Percentiles rank a stretch among this genome's conserved stretches.
phyloP scores from a whole-genome alignment of 2,888 invertebrate genomes.

The Dexiosoma caninum region DNA sequence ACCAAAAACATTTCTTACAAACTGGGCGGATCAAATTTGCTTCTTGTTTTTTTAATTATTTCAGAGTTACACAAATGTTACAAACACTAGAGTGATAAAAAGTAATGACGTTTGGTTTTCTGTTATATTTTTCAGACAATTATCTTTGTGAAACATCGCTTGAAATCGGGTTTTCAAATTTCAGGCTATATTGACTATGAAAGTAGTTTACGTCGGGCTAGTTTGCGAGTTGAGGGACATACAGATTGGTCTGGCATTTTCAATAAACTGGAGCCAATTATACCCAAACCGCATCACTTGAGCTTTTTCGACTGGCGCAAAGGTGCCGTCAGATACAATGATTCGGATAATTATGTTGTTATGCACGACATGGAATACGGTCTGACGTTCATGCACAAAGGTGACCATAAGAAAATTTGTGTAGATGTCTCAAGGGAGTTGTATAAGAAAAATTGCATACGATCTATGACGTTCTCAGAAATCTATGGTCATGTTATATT shows the following conservation, averaged over 20 bases:
- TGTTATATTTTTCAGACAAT: constrained; percentile 81
- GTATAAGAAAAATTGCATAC: constrained; percentile 84
- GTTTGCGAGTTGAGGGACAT: constrained; percentile 60
- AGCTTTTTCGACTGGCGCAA: constrained; percentile 86
- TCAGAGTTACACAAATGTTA: no score
- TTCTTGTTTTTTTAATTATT: no score
- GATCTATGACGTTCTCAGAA: constrained; percentile 82
- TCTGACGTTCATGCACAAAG: constrained; percentile 87
- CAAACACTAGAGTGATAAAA: no score
- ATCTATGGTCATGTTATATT: constrained; percentile 86
- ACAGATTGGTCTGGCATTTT: constrained; percentile 89
- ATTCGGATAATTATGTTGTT: constrained; percentile 88
- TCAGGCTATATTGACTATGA: constrained; percentile 91
- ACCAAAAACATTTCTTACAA: no score
- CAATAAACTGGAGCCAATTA: constrained; percentile 81
- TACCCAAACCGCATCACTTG: constrained; percentile 84
- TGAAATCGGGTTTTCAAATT: constrained; percentile 85
- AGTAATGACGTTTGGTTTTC: no score
- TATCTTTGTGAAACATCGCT: constrained; percentile 85
- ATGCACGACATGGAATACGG: constrained; percentile 86
- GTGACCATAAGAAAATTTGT: constrained; percentile 87
- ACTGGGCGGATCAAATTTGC: no score
- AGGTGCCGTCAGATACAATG: constrained; percentile 84
- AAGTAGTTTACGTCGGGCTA: constrained; percentile 70
- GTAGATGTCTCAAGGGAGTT: constrained; percentile 81